Evolutionary conservation across 2,113 vertebrate species (phyloP), one percentile per base, ranked within the genome.

Genomic region (Miniopterus natalensis): DNA sequence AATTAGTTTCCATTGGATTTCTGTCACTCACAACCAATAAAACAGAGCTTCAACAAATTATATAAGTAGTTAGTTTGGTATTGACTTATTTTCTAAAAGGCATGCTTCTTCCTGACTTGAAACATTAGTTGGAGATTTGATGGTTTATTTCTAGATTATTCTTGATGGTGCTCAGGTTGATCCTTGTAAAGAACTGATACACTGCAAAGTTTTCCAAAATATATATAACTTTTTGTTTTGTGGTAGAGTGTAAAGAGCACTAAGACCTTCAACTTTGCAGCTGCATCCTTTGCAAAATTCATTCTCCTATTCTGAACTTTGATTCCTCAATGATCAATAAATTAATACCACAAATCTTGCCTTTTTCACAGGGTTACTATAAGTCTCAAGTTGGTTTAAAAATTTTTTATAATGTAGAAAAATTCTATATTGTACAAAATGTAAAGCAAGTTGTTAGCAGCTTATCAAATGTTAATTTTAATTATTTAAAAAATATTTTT

Each of bases 381-480:
- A 29, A 94, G 55, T 5, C 59, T 92, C 42, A 94, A 68, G 75
- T 55, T 79, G n/a, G 1, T 17, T 31, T 81, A 85, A n/a, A 68
- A 75, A 49, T 1, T 27, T 29, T 75, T 65, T 49, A 57, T 66
- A 88, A 51, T 18, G 21, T 88, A 45, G 53, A 79, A 95, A 71
- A 95, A 4, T 14, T 81, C 61, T 57, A 17, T 57, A 45, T 71
- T 77, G 53, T 90, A 81, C 9, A 70, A 84, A 95, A 92, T 57
- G 42, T 78, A 87, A 95, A 31, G 12, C 13, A 53, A 73, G 27
- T 21, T 83, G 8, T 86, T 42, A 79, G 21, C 31, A 75, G 51
- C 81, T 95, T 90, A 78, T 25, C 73, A 95, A 75, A 96, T 55
- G 47, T 61, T 73, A 78, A 95, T 88, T 95, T 84, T 92, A 83